Conservation (phyloP, 1,140 invertebrate species). For the Meteorus sp. region DNA sequence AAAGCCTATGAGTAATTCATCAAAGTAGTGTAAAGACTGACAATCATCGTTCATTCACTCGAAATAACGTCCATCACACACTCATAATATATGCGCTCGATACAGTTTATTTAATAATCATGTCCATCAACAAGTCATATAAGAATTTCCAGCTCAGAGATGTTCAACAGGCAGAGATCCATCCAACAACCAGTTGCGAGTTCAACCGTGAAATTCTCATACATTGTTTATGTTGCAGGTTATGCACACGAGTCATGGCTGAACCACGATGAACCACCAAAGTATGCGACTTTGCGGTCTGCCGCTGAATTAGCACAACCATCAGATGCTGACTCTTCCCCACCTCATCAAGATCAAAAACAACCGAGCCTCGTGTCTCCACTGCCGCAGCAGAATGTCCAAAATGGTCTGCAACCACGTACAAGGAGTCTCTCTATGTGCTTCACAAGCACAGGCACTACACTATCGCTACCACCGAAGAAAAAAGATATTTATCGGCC, state of each 20-base stretch:
- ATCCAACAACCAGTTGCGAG: too few relatives aligned
- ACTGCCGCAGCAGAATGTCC: neutral
- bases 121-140: too few relatives aligned
- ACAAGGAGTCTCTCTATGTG: slow-evolving; percentile 76
- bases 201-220: neutral
- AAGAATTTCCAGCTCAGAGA: too few relatives aligned
- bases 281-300: slow-evolving; percentile 71
- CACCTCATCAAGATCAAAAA: slow-evolving; percentile 33
- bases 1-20: too few relatives aligned
- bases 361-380: slow-evolving; percentile 44
- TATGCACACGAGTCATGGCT: slow-evolving; percentile 57
- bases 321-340: slow-evolving; percentile 32
- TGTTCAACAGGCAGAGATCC: too few relatives aligned
- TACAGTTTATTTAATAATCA: too few relatives aligned
- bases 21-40: too few relatives aligned
- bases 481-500: slow-evolving; percentile 87
- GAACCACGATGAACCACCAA: slow-evolving; percentile 59
- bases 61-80: too few relatives aligned
- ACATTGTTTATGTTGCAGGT: slow-evolving; percentile 39
- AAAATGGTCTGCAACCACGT: slow-evolving; percentile 47
- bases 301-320: slow-evolving; percentile 58
- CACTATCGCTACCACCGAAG: slow-evolving; percentile 79
- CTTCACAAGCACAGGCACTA: slow-evolving; percentile 79
- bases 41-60: too few relatives aligned
- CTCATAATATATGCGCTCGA: too few relatives aligned